Evolutionary conservation across 2,113 vertebrate species (phyloP).

Genomic region (Salminus brasiliensis): DNA sequence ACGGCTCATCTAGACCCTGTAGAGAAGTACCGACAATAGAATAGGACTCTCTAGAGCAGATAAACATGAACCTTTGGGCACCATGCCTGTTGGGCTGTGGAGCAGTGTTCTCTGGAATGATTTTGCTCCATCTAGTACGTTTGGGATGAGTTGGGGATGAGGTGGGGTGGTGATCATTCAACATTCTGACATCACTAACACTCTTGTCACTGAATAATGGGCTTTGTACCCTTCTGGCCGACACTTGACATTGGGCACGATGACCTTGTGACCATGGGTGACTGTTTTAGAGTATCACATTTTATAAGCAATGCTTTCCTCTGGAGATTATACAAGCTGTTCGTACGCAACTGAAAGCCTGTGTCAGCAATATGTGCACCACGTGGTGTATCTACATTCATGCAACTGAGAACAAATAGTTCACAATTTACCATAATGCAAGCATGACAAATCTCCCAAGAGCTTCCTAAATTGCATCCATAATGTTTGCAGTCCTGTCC

Average conservation of each 20-base stretch:
- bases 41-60: too few species aligned
- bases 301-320: background rate
- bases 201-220: too few species aligned
- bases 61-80: too few species aligned
- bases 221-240: background rate
- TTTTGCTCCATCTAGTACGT: too few species aligned
- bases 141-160: too few species aligned
- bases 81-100: too few species aligned
- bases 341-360: background rate
- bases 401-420: background rate
- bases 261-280: background rate
- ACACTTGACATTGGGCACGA: background rate
- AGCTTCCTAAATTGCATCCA: background rate
- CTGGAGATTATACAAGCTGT: background rate
- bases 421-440: background rate
- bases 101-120: too few species aligned
- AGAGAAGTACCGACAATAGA: too few species aligned
- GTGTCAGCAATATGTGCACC: background rate
- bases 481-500: background rate
- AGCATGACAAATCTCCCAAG: background rate
- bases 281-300: background rate
- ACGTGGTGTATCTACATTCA: background rate
- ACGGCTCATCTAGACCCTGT: too few species aligned
- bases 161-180: too few species aligned
- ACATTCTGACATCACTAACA: too few species aligned